These are phyloP conservation scores for Zophobas morio DNA, from an alignment of 1,140 invertebrate genomes.

Conservation along the genomic window DNA sequence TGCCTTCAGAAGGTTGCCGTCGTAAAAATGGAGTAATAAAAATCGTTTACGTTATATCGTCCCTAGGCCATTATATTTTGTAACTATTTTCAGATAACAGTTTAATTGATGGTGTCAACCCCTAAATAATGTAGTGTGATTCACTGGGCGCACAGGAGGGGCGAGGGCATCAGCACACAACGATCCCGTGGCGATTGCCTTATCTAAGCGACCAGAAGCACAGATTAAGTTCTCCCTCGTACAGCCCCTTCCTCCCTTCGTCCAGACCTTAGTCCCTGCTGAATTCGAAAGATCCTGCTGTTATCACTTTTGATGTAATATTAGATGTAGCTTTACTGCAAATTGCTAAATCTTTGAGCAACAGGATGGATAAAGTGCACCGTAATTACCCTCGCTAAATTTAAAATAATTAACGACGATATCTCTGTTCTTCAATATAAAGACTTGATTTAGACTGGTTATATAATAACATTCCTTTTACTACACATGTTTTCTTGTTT, in stretches of 20 bases:
- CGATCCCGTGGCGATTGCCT: constrained; percentile 66
- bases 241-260: constrained; percentile 46
- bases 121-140: constrained; percentile 65
- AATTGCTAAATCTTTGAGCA: constrained; percentile 2
- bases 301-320: constrained; percentile 26
- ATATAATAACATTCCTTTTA: too few relatives aligned
- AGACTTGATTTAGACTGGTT: too few relatives aligned
- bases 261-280: constrained; percentile 16
- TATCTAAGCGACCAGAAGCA: constrained; percentile 68
- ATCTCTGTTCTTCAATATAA: too few relatives aligned
- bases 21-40: constrained; percentile 10
- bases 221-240: constrained; percentile 63
- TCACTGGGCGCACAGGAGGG: constrained; percentile 54
- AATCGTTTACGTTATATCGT: constrained; percentile 33
- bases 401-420: too few relatives aligned
- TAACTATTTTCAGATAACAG: constrained; percentile 65
- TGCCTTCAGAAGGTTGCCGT: constrained; percentile 9
- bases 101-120: constrained; percentile 67
- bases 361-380: constrained; percentile 8
- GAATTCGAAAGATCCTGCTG: constrained; percentile 32
- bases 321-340: not conserved
- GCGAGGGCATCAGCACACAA: constrained; percentile 53
- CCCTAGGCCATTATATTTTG: constrained; percentile 58
- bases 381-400: too few relatives aligned
- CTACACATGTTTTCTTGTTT: too few relatives aligned